A percentile compares a stretch with the other conserved stretches of the same genome.
Conservation (phyloP, 92 coral and sea anemone species). For the Epizoanthus scotinus region DNA sequence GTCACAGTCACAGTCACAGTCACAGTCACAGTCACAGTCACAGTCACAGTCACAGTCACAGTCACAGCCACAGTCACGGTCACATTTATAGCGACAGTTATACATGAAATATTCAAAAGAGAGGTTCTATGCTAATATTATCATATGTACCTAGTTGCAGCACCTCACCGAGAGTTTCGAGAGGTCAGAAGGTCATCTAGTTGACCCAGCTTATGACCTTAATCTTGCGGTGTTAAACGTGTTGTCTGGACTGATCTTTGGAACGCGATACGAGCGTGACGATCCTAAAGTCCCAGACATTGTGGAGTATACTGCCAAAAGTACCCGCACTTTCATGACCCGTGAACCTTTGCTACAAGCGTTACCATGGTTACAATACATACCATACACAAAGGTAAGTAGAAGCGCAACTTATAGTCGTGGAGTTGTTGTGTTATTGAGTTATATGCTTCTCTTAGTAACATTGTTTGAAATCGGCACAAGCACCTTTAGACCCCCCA, state of each 20-base stretch:
- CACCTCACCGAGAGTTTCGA: not conserved
- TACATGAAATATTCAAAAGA: no score
- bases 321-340: not conserved
- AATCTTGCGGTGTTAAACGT: not conserved
- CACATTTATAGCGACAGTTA: no score
- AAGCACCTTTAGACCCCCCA: no score
- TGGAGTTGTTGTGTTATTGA: no score
- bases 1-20: no score
- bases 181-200: not conserved
- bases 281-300: not conserved
- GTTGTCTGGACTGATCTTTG: not conserved
- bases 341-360: constrained; percentile 7
- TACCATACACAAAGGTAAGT: constrained; percentile 10
- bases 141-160: not conserved
- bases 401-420: no score
- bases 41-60: no score
- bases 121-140: not conserved
- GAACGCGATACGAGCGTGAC: not conserved
- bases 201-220: not conserved
- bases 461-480: no score
- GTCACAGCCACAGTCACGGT: no score
- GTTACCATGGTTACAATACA: not conserved
- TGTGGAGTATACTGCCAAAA: not conserved
- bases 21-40: no score
- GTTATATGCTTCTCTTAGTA: no score